These are phyloP conservation scores for Prionace glauca DNA, from an alignment of 2,797 vertebrate genomes.

Conservation along the genomic window DNA sequence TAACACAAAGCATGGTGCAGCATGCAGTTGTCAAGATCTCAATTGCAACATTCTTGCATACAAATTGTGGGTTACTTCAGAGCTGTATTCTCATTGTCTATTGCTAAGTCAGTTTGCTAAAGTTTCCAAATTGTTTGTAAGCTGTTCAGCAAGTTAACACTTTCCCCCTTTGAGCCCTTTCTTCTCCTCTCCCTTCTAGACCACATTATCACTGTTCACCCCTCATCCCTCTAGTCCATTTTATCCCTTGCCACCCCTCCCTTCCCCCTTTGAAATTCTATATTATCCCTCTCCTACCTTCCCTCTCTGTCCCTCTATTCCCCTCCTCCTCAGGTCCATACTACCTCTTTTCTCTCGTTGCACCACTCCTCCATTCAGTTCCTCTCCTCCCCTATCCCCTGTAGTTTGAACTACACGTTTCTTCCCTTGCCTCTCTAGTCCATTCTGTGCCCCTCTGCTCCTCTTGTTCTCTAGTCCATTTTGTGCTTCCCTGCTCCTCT, in stretches of 20 bases:
- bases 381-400: constrained; percentile 33
- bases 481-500: background rate
- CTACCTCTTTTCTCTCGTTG: background rate
- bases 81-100: background rate
- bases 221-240: constrained; percentile 39
- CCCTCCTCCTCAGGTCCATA: background rate
- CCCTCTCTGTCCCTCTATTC: background rate
- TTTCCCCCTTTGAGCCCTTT: background rate
- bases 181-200: constrained; percentile 33
- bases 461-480: constrained; percentile 12
- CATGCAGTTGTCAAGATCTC: too few relatives aligned
- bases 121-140: background rate
- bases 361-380: background rate
- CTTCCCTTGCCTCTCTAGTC: constrained; percentile 21
- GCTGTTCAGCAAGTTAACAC: background rate
- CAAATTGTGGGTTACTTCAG: constrained; percentile 8
- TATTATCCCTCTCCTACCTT: background rate
- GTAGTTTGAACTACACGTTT: background rate
- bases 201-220: background rate
- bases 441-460: constrained; percentile 38
- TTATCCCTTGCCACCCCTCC: constrained; percentile 10
- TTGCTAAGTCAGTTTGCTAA: background rate
- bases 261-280: background rate
- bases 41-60: background rate
- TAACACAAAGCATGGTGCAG: background rate